Conservation (phyloP, 2,797 vertebrate species). For the Eurystomus glaucurus region DNA sequence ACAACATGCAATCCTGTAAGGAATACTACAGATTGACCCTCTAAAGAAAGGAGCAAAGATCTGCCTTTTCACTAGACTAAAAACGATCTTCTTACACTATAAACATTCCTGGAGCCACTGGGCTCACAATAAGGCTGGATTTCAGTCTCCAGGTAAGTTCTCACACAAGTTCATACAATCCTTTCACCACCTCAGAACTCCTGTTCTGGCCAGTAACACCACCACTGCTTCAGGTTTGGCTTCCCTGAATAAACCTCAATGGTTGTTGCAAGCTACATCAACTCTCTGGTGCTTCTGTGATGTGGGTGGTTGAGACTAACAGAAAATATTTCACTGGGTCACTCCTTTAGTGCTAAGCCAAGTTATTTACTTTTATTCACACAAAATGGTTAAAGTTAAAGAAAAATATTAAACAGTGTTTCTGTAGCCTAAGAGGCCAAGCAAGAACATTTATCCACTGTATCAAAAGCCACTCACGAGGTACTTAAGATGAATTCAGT, state of each 20-base stretch:
- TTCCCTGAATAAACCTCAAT: not conserved
- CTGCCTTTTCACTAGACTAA: not conserved
- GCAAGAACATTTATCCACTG: not conserved
- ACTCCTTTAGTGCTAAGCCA: not conserved
- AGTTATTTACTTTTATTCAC: not conserved
- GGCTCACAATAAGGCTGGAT: not conserved
- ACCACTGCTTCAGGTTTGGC: not conserved
- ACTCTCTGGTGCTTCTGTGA: not conserved
- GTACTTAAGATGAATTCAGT: not conserved
- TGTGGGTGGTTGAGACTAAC: not conserved
- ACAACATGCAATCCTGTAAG: not conserved
- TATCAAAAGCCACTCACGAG: not conserved
- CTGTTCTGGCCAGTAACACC: not conserved
- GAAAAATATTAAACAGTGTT: not conserved
- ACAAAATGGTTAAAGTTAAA: not conserved
- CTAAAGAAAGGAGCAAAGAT: not conserved
- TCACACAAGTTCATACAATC: not conserved
- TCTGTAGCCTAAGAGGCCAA: slow-evolving; percentile 1
- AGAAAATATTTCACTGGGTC: not conserved
- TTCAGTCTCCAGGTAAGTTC: not conserved
- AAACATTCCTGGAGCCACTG: not conserved
- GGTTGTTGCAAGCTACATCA: not conserved
- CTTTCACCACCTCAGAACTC: not conserved
- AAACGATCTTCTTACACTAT: not conserved
- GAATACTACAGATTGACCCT: not conserved